These are phyloP conservation scores for Agrochola lota DNA, from an alignment of 2,888 invertebrate genomes.

Conservation along the genomic window DNA sequence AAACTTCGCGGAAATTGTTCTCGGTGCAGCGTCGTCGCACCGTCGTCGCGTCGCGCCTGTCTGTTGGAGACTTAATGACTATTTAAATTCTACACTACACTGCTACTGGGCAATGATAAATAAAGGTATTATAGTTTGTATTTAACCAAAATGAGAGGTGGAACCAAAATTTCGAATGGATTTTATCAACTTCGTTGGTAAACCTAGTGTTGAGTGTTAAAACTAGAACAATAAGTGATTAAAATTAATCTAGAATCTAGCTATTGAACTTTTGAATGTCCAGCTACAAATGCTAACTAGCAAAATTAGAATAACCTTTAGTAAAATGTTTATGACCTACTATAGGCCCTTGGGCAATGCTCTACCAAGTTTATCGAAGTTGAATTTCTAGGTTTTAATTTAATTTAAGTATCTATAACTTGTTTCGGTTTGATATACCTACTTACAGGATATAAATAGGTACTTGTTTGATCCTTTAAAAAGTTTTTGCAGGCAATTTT, in stretches of 20 bases:
- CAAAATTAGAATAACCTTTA: slow-evolving; percentile 56
- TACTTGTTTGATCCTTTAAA: too few relatives aligned
- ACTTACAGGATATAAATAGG: too few relatives aligned
- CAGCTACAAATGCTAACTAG: slow-evolving; percentile 27
- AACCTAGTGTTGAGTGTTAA: background rate
- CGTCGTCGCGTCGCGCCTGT: too few relatives aligned
- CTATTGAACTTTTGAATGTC: slow-evolving; percentile 51
- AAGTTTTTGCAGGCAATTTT: too few relatives aligned
- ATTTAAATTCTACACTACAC: too few relatives aligned
- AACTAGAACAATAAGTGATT: slow-evolving; percentile 34
- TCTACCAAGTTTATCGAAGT: slow-evolving; percentile 7
- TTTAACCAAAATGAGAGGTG: background rate
- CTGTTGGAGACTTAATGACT: too few relatives aligned
- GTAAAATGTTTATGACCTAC: slow-evolving; percentile 18
- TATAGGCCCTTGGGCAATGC: slow-evolving; percentile 17
- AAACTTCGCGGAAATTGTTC: too few relatives aligned
- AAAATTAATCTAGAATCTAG: slow-evolving; percentile 22
- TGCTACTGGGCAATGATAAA: too few relatives aligned
- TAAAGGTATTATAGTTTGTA: too few relatives aligned
- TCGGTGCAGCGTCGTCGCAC: too few relatives aligned
- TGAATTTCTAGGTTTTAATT: slow-evolving; percentile 7
- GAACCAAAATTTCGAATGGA: background rate
- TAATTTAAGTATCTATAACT: slow-evolving; percentile 4
- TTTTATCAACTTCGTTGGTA: background rate
- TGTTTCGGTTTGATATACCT: too few relatives aligned